Base-by-base conservation (phyloP, 2,888 invertebrate genomes). In the Blastobasis adustella region DNA sequence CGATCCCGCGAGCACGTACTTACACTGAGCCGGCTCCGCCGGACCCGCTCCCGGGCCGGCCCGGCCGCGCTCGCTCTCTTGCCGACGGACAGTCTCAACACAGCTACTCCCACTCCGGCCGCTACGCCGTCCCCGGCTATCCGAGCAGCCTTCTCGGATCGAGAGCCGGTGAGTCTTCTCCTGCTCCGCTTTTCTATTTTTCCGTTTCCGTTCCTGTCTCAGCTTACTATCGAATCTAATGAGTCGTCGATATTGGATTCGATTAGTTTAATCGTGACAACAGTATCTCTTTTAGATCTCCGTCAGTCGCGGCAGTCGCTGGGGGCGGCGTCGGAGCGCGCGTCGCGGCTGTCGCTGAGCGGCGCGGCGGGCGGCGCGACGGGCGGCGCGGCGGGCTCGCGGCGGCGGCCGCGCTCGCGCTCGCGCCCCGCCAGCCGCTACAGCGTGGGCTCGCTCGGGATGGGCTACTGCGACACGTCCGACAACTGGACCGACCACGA, bases 401-500 rank as follows among this genome's bases (percentile, higher is more conserved):
- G 93, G 54, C 90, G 95, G 48, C 90, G 95, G 63, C 94, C 95
- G 37, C 90, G 95, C 59, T 95, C 95, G 52, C 91, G 95, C 65
- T 94, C 94, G 59, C 92, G 95, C 51, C 94, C 95, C 52, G 93
- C 94, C 73, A 95, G 95, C 84, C 91, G 96, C 69, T 93, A 93
- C 72, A 86, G 93, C 57, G 94, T 94, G 56, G 95, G 95, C 60
- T 95, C 95, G 47, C 92, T 95, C 65, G 95, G 95, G 46, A 89
- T 95, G 69, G 95, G 95, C 77, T 96, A 95, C 79, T 95, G 95
- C 78, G 96, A 96, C 76, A 96, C 96, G 75, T 94, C 95, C 49
- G 95, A 96, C 77, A 95, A 95, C 79, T 97, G 97, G 97, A 96
- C 97, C 65, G 97, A 97, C 82, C 96, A 97, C 79, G 97, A 97